Evolutionary conservation across 2,888 invertebrate genomes (phyloP).

Genomic region (Idaea aversata): DNA sequence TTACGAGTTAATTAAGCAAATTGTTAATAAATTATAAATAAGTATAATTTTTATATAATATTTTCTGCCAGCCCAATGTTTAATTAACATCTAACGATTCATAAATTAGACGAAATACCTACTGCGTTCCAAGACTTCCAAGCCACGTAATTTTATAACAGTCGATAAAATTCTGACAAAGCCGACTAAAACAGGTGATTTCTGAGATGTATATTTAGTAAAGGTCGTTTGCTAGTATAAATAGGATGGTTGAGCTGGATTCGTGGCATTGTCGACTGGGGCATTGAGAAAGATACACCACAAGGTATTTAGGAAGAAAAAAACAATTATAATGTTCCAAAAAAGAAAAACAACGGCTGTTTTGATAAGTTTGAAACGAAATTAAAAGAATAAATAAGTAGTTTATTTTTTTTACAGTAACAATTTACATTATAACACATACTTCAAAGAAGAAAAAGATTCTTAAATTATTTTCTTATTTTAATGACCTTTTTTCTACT

Average conservation of each 20-base stretch:
- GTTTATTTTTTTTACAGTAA: too few relatives aligned
- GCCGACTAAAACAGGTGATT: constrained; percentile 28
- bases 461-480: too few relatives aligned
- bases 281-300: background rate
- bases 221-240: constrained; percentile 17
- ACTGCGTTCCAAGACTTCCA: background rate
- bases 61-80: background rate
- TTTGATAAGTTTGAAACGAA: too few relatives aligned
- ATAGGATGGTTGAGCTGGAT: background rate
- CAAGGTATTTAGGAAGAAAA: too few relatives aligned
- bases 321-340: too few relatives aligned
- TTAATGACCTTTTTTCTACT: too few relatives aligned
- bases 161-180: constrained; percentile 20
- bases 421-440: too few relatives aligned
- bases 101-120: background rate
- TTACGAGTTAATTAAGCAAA: background rate
- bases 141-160: background rate
- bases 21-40: background rate
- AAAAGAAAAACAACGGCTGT: too few relatives aligned
- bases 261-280: background rate
- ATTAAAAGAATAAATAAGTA: too few relatives aligned
- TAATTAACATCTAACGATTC: background rate
- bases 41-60: background rate
- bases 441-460: too few relatives aligned
- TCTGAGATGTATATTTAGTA: constrained; percentile 27